These are phyloP conservation scores for Coenonympha arcania DNA, from an alignment of 2,888 invertebrate species.

Conservation along the genomic window DNA sequence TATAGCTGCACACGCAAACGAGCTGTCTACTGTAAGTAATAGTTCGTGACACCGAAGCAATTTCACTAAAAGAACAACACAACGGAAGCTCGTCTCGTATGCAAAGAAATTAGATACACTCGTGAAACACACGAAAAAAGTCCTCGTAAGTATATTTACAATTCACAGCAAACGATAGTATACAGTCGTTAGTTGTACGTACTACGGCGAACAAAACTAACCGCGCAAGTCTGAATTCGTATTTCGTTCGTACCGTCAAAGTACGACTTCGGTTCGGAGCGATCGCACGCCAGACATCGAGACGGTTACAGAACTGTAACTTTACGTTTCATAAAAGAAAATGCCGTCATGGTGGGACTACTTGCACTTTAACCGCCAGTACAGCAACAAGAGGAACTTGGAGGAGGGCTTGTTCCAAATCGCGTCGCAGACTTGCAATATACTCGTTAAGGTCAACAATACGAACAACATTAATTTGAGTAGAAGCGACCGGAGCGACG, in stretches of 20 bases:
- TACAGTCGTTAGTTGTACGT: slow-evolving; percentile 17
- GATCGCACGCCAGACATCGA: slow-evolving; percentile 36
- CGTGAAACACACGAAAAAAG: slow-evolving; percentile 8
- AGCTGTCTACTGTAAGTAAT: slow-evolving; percentile 8
- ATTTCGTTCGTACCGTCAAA: slow-evolving; percentile 27
- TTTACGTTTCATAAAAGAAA: slow-evolving; percentile 40
- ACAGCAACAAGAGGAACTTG: slow-evolving; percentile 76
- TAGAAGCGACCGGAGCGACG: slow-evolving; percentile 78
- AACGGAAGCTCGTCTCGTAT: neutral
- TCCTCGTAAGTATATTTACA: slow-evolving; percentile 1
- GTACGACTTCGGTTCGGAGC: slow-evolving; percentile 36
- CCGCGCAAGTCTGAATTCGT: slow-evolving; percentile 54
- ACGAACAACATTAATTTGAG: slow-evolving; percentile 81
- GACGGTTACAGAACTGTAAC: slow-evolving; percentile 33
- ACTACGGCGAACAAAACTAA: slow-evolving; percentile 35
- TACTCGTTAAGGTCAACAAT: slow-evolving; percentile 83
- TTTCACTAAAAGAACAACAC: slow-evolving; percentile 1
- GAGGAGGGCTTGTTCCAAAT: slow-evolving; percentile 85
- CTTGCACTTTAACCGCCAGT: slow-evolving; percentile 66
- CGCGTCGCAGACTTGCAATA: slow-evolving; percentile 84
- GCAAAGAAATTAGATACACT: neutral
- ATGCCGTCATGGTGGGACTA: slow-evolving; percentile 79
- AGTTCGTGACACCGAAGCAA: neutral
- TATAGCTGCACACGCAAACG: slow-evolving; percentile 8
- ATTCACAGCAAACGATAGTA: slow-evolving; percentile 13